Evolutionary conservation across 1,140 invertebrate genomes (phyloP).

Genomic region (Coptotermes formosanus): DNA sequence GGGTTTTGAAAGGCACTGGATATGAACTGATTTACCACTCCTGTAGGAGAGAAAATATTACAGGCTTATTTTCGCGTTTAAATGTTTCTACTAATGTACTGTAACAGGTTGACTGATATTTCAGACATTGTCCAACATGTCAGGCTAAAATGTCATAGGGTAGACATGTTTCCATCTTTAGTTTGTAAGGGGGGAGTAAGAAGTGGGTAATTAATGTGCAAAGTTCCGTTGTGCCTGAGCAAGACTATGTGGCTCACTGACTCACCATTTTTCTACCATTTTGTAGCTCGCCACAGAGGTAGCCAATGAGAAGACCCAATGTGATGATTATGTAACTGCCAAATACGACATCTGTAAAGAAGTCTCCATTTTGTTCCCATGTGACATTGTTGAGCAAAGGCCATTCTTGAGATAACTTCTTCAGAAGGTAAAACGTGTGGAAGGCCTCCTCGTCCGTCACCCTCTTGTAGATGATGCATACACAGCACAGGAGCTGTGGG

Average conservation of each 20-base stretch:
- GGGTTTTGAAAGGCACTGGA: too few species aligned
- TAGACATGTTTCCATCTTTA: too few species aligned
- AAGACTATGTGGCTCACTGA: background rate
- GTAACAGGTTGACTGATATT: too few species aligned
- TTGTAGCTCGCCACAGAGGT: slow-evolving; percentile 62
- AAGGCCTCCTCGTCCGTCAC: slow-evolving; percentile 69
- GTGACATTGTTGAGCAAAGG: slow-evolving; percentile 69
- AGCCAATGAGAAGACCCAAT: slow-evolving; percentile 61
- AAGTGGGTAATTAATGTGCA: too few species aligned
- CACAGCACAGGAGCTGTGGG: slow-evolving; percentile 62
- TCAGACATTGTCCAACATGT: too few species aligned
- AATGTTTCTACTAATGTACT: too few species aligned
- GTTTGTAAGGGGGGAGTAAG: too few species aligned
- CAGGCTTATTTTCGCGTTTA: too few species aligned
- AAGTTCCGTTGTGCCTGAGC: too few species aligned
- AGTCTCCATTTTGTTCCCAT: slow-evolving; percentile 60
- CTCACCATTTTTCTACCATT: slow-evolving; percentile 58
- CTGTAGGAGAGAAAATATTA: too few species aligned
- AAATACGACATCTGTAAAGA: slow-evolving; percentile 60
- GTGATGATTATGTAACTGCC: slow-evolving; percentile 70
- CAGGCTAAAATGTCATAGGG: too few species aligned
- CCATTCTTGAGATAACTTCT: slow-evolving; percentile 72
- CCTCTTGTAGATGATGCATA: slow-evolving; percentile 64
- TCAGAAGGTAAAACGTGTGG: slow-evolving; percentile 61
- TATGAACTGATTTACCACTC: too few species aligned